Evolutionary conservation across 2,888 invertebrate species (phyloP).

Genomic region (Tanytarsus gracilentus): DNA sequence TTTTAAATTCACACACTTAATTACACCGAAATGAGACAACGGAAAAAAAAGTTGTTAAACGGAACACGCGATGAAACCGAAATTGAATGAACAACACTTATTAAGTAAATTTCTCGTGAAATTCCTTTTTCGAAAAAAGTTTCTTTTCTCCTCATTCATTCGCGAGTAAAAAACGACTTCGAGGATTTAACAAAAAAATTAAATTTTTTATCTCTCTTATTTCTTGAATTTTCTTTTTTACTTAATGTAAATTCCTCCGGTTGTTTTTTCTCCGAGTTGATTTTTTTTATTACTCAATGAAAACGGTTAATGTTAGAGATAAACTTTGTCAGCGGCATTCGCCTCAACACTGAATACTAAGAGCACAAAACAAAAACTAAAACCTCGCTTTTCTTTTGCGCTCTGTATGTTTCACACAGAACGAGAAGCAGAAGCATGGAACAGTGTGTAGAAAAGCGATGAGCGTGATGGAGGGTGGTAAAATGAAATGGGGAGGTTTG

Average conservation of each 20-base stretch:
- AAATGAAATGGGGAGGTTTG: background rate
- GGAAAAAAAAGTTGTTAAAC: background rate
- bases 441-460: background rate
- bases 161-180: background rate
- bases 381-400: slow-evolving; percentile 10
- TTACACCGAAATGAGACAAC: slow-evolving; percentile 8
- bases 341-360: slow-evolving; percentile 29
- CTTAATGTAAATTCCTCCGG: background rate
- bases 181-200: background rate
- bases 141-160: too few species aligned
- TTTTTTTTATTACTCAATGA: background rate
- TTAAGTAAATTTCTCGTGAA: too few species aligned
- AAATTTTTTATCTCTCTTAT: background rate
- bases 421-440: slow-evolving; percentile 3
- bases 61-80: background rate
- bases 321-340: slow-evolving; percentile 23
- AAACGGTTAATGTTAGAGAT: slow-evolving; percentile 3
- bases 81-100: too few species aligned
- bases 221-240: background rate
- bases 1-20: background rate
- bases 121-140: too few species aligned
- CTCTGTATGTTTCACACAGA: background rate
- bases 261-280: background rate
- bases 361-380: slow-evolving; percentile 29
- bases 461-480: background rate